Conservation (phyloP, 2,888 invertebrate species). For the Stegophylla sp. region DNA sequence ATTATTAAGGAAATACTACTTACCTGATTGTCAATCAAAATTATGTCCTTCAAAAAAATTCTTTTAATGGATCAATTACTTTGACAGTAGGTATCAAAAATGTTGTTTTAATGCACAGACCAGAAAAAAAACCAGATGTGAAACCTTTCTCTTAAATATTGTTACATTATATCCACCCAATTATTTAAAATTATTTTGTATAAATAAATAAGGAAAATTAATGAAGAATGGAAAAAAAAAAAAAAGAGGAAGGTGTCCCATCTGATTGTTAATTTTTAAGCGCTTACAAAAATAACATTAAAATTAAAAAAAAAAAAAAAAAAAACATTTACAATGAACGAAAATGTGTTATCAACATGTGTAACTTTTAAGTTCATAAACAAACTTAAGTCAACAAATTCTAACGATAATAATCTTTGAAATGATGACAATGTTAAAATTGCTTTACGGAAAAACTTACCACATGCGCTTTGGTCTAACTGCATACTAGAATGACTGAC, state of each 20-base stretch:
- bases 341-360: slow-evolving; percentile 49
- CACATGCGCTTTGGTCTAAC: slow-evolving; percentile 54
- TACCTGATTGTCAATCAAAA: slow-evolving; percentile 58
- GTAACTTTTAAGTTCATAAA: slow-evolving; percentile 30
- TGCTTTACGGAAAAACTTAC: slow-evolving; percentile 52
- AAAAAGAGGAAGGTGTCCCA: slow-evolving; percentile 63
- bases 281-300: too few relatives aligned
- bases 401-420: slow-evolving; percentile 20
- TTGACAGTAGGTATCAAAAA: slow-evolving; percentile 52
- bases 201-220: slow-evolving; percentile 49
- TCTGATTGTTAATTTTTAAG: slow-evolving; percentile 62
- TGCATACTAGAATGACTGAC: slow-evolving; percentile 46
- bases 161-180: slow-evolving; percentile 38
- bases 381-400: slow-evolving; percentile 25
- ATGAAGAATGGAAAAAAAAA: slow-evolving; percentile 54
- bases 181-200: slow-evolving; percentile 39
- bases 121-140: slow-evolving; percentile 61
- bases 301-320: slow-evolving; percentile 49
- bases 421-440: slow-evolving; percentile 27
- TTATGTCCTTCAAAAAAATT: slow-evolving; percentile 58
- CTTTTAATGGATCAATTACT: slow-evolving; percentile 51
- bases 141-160: slow-evolving; percentile 61
- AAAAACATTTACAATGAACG: slow-evolving; percentile 21
- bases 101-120: slow-evolving; percentile 55
- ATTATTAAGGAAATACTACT: slow-evolving; percentile 57